Evolutionary conservation across 1,140 invertebrate genomes (phyloP).

Genomic region (Lucilia sericata): DNA sequence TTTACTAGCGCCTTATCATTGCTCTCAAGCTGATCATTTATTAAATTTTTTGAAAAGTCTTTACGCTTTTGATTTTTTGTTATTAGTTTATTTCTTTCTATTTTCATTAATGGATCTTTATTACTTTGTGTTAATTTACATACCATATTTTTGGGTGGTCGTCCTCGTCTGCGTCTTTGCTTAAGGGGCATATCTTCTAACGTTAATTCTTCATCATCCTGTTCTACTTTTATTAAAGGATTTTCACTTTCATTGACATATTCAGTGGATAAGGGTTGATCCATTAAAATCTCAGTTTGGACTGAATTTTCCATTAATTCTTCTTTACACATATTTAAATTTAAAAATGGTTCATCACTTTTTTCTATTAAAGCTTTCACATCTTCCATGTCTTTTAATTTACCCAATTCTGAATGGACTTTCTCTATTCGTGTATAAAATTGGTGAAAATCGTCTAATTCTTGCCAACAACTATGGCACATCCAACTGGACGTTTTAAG

Average conservation of each 20-base stretch:
- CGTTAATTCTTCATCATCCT: background rate
- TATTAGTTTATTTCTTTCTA: background rate
- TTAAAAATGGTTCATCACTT: background rate
- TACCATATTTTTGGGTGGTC: no score
- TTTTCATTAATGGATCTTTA: background rate
- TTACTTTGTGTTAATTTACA: background rate
- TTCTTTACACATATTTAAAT: background rate
- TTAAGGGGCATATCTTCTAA: background rate
- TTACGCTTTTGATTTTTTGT: background rate
- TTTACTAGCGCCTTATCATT: background rate
- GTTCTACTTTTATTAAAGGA: background rate
- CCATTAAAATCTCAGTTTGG: background rate
- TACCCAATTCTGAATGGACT: background rate
- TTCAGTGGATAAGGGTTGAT: background rate
- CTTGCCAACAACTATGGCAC: slow-evolving; percentile 35
- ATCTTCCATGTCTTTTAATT: background rate
- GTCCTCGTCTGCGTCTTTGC: no score
- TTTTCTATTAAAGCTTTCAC: background rate
- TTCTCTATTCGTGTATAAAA: slow-evolving; percentile 25
- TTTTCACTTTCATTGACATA: background rate
- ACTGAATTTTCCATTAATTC: background rate
- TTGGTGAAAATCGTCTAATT: slow-evolving; percentile 5
- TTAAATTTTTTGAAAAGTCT: background rate
- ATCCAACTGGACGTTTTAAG: background rate
- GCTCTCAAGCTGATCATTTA: background rate